Base-by-base conservation (phyloP, 2,888 invertebrate genomes). In the Himalopsyche japonica region DNA sequence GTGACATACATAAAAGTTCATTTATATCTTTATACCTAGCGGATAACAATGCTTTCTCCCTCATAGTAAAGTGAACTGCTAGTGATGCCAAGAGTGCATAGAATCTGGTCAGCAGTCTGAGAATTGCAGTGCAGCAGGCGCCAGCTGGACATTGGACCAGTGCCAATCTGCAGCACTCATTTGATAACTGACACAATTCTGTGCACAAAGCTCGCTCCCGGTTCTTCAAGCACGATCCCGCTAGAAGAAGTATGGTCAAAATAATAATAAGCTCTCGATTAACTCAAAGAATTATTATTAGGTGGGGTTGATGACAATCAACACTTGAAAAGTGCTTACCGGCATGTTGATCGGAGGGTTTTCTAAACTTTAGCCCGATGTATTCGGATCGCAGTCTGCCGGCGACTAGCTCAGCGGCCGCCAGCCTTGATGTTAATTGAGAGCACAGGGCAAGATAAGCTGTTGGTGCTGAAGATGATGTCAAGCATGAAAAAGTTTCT, bases 121-220 rank as follows among this genome's bases (percentile, higher is more conserved):
- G 27, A n/a, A 80, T 77, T 4, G 82, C 78, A 20, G 70, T 43
- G n/a, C 84, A 87, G 64, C 85, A 82, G 3, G 80, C 64, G 15
- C 87, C 87, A 18, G 86, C 76, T 4, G 87, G 85, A 57, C 82
- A 76, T n/a, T 47, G 47, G n/a, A 86, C 24, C 6, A 76, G 18
- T 0, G 87, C 81, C 27, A 87, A 43, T 4, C 79, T 27, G 7
- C 49, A 57, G 24, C 82, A 79, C 2, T 43, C 76, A 5, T 20
- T 49, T 4, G 64, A 78, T 3, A 84, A 48, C 15, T 81, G 70
- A n/a, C 48, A 77, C 20, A 86, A 24, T 83, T 87, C 87, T 3
- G 82, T 20, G 80, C 86, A 86, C 10, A 85, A 24, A 6, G 83
- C 81, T 10, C 83, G 76, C 79, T 87, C 86, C 3, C 86, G 82